Evolutionary conservation across 2,113 vertebrate genomes (phyloP), one percentile per base, ranked within the genome.

Genomic region (Syrmaticus mikado): DNA sequence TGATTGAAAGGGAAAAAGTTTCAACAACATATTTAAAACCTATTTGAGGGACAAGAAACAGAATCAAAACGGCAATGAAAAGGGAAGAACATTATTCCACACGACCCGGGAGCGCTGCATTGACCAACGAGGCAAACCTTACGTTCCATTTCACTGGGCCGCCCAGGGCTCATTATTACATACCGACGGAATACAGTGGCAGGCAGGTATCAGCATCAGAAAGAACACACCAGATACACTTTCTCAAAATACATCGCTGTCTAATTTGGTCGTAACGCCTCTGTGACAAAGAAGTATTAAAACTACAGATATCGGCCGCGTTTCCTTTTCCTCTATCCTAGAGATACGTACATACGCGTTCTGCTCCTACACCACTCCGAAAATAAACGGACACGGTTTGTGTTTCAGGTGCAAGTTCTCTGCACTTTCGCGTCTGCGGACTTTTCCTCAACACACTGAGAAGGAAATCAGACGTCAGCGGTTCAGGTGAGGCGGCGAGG

Each of bases 341-440:
- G 8, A 28, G 52, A 53, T 16, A 28, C 25, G 52, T 3, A 41
- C 10, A 19, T 5, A 38, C 21, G 70, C 27, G 38, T 55, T 52
- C 57, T 19, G 58, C 13, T 40, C 58, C 86, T 80, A 24, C 25
- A 41, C 19, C 55, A 30, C 52, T 20, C 40, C 22, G 45, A 75
- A 68, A 48, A 30, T 1, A 16, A 43, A 41, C 12, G 27, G 52
- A 30, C 52, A 16, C 27, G 52, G 27, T 53, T 53, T 4, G 27
- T 3, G 46, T 2, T 13, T 0, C 0, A 19, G 90, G 67, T 3
- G 8, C 50, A 50, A 38, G 38, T 38, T 16, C 74, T 70, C 71
- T 28, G 58, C 5, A 32, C 8, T 13, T 61, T 43, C 8, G 34
- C 22, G 40, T 2, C 3, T 17, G 8, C 0, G 57, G 41, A 61